Evolutionary conservation across 2,797 vertebrate genomes (phyloP).

Genomic region (Mormyrops boulengeri): DNA sequence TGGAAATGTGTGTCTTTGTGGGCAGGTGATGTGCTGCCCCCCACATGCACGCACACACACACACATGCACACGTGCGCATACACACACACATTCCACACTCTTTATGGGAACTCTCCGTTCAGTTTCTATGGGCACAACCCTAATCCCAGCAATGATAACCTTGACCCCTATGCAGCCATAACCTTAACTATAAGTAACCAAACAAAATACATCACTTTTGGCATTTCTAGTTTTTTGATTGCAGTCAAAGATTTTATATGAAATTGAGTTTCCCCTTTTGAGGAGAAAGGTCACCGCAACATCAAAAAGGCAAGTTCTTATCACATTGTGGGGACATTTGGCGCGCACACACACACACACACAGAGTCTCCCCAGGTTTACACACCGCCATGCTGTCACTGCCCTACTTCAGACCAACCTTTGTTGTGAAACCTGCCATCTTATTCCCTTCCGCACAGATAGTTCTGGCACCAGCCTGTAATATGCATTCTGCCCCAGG

Average conservation of each 20-base stretch:
- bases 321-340: not conserved
- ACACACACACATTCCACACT: not conserved
- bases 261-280: not conserved
- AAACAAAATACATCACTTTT: not conserved
- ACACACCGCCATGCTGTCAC: not conserved
- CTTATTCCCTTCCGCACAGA: not conserved
- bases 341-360: not conserved
- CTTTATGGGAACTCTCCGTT: not conserved
- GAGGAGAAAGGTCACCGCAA: not conserved
- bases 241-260: not conserved
- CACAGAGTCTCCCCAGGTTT: not conserved
- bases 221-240: not conserved
- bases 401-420: not conserved
- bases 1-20: not conserved
- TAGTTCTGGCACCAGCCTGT: not conserved
- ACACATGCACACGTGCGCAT: not conserved
- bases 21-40: not conserved
- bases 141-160: not conserved
- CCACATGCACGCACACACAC: not conserved
- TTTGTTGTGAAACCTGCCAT: not conserved
- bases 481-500: not conserved
- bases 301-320: not conserved
- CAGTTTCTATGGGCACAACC: not conserved
- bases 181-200: not conserved
- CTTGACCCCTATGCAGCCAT: not conserved